phyloP scores from a whole-genome alignment of 2,888 invertebrate genomes.

The Hemaris fuciformis region DNA sequence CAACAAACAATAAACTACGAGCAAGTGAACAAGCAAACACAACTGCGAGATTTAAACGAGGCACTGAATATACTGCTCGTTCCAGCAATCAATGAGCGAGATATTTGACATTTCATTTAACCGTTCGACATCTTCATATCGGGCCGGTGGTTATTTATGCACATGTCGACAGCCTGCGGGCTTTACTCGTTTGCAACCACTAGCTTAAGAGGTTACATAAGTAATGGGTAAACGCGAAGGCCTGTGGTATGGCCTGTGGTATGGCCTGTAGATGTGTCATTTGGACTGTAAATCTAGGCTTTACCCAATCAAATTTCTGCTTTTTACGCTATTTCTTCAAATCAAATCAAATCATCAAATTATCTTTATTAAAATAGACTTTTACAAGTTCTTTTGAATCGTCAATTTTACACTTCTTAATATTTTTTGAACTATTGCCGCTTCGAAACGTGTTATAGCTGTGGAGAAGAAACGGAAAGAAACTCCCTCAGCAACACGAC shows the following conservation, averaged over 20 bases:
- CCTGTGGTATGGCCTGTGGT: background rate
- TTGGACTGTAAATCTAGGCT: too few species aligned
- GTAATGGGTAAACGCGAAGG: background rate
- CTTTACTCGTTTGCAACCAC: constrained; percentile 18
- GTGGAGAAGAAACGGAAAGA: too few species aligned
- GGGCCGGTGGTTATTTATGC: constrained; percentile 66
- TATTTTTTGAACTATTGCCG: too few species aligned
- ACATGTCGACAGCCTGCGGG: constrained; percentile 56
- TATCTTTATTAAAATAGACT: too few species aligned
- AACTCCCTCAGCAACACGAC: too few species aligned
- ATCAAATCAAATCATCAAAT: too few species aligned
- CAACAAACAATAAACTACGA: background rate
- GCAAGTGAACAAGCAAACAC: constrained; percentile 20
- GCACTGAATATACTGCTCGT: constrained; percentile 40
- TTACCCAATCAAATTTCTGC: too few species aligned
- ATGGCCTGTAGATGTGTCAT: too few species aligned
- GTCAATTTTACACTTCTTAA: too few species aligned
- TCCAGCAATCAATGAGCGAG: constrained; percentile 61
- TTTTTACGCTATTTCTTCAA: too few species aligned
- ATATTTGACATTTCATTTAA: constrained; percentile 78
- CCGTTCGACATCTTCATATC: constrained; percentile 74
- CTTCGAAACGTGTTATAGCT: too few species aligned
- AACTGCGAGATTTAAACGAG: constrained; percentile 49
- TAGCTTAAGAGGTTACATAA: background rate
- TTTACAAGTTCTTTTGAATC: too few species aligned